Evolutionary conservation across 2,888 invertebrate species (phyloP).

Genomic region (Eupithecia abbreviata): DNA sequence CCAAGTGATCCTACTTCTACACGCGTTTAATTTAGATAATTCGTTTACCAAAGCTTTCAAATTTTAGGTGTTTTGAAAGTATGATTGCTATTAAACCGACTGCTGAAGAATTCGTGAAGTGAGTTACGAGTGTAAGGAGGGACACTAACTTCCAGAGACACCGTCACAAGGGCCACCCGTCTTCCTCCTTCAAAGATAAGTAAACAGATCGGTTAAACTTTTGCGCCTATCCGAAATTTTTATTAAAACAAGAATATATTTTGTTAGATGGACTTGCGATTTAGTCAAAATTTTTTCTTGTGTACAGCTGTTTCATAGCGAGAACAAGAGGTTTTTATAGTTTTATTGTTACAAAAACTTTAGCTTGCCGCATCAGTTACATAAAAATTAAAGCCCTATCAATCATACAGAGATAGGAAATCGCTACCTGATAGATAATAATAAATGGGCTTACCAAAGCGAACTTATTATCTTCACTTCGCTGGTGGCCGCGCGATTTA

Average conservation of each 20-base stretch:
- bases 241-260: no score
- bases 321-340: neutral
- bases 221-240: neutral
- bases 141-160: slow-evolving; percentile 10
- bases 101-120: slow-evolving; percentile 48
- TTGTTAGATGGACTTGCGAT: neutral
- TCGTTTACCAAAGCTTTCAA: slow-evolving; percentile 25
- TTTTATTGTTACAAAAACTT: neutral
- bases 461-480: neutral
- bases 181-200: slow-evolving; percentile 21
- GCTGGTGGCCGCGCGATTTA: neutral
- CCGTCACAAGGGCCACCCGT: slow-evolving; percentile 38
- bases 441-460: neutral
- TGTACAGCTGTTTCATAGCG: neutral
- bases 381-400: neutral
- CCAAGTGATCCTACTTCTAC: slow-evolving; percentile 24
- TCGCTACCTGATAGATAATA: neutral
- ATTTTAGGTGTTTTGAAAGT: slow-evolving; percentile 43
- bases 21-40: slow-evolving; percentile 34
- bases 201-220: slow-evolving; percentile 8
- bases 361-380: neutral
- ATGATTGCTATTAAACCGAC: slow-evolving; percentile 51
- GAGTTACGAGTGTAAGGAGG: slow-evolving; percentile 49
- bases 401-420: neutral
- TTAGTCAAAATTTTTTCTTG: neutral